phyloP scores from a whole-genome alignment of 2,797 vertebrate species.

The Phataginus tetradactyla region DNA sequence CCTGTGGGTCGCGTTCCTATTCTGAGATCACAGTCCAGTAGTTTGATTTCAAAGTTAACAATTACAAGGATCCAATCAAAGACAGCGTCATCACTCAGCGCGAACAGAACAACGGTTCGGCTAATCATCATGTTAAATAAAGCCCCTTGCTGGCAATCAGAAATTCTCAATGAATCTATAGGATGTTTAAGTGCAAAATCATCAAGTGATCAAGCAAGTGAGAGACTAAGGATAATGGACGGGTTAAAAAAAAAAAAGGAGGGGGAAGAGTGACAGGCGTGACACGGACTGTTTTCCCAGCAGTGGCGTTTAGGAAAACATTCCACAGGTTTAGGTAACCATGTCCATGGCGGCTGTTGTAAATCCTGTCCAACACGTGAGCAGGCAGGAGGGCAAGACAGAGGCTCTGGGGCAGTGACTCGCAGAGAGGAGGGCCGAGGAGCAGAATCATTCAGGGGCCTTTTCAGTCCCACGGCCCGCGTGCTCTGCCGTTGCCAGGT shows the following conservation, averaged over 20 bases:
- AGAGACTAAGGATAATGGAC: conserved; percentile 32
- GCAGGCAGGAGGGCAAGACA: not conserved
- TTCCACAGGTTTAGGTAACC: conserved; percentile 65
- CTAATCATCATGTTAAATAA: conserved; percentile 47
- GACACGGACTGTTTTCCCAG: conserved; percentile 19
- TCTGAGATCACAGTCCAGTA: conserved; percentile 66
- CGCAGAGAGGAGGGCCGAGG: not conserved
- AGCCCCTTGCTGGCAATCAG: not conserved
- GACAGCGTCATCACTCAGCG: conserved; percentile 59
- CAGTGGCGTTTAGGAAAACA: conserved; percentile 48
- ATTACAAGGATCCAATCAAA: conserved; percentile 61
- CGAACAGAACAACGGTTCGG: conserved; percentile 62
- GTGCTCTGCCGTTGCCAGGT: not conserved
- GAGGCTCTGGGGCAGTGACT: not conserved
- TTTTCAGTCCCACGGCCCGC: fast-evolving
- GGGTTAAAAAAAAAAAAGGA: not conserved
- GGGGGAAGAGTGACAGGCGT: not conserved
- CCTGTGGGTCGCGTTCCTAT: conserved; percentile 58
- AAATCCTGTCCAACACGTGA: conserved; percentile 35
- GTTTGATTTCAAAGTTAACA: conserved; percentile 69
- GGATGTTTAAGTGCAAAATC: conserved; percentile 45
- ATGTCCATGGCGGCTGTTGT: conserved; percentile 53
- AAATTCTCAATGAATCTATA: conserved; percentile 63
- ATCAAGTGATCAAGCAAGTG: conserved; percentile 29
- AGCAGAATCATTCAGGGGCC: not conserved